phyloP scores from a whole-genome alignment of 2,888 invertebrate genomes.

The Zootermopsis nevadensis region DNA sequence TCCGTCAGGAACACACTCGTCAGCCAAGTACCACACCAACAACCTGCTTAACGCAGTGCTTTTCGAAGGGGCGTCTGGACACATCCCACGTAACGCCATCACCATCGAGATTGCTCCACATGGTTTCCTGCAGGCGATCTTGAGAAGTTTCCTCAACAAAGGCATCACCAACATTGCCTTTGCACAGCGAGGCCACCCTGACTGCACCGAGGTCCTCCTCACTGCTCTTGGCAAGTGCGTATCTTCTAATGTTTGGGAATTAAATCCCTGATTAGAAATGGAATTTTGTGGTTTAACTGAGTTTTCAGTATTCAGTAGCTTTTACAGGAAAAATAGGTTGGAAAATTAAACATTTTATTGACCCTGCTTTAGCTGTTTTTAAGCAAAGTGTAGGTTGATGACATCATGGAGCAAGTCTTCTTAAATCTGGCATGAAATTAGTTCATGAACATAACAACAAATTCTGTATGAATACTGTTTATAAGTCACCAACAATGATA shows the following conservation, averaged over 20 bases:
- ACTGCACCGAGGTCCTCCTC: conserved; percentile 65
- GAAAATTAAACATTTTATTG: no score
- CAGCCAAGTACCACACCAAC: conserved; percentile 95
- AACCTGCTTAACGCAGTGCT: conserved; percentile 93
- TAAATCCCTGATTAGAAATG: no score
- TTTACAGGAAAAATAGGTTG: no score
- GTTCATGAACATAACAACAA: no score
- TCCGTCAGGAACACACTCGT: conserved; percentile 72
- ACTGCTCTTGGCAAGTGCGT: conserved; percentile 65
- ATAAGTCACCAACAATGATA: no score
- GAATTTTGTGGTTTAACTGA: no score
- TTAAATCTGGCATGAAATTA: no score
- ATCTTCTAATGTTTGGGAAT: not conserved
- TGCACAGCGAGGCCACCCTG: conserved; percentile 68
- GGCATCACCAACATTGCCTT: conserved; percentile 79
- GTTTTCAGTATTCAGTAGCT: no score
- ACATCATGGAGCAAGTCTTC: no score
- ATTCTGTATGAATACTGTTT: no score
- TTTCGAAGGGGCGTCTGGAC: conserved; percentile 87
- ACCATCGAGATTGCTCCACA: conserved; percentile 95
- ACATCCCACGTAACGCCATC: conserved; percentile 88
- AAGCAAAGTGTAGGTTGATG: no score
- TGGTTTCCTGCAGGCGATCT: conserved; percentile 91
- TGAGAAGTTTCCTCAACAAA: conserved; percentile 81
- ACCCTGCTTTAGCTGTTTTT: no score